Base-by-base conservation (phyloP, 2,888 invertebrate genomes). In the Itoplectis maculator region DNA sequence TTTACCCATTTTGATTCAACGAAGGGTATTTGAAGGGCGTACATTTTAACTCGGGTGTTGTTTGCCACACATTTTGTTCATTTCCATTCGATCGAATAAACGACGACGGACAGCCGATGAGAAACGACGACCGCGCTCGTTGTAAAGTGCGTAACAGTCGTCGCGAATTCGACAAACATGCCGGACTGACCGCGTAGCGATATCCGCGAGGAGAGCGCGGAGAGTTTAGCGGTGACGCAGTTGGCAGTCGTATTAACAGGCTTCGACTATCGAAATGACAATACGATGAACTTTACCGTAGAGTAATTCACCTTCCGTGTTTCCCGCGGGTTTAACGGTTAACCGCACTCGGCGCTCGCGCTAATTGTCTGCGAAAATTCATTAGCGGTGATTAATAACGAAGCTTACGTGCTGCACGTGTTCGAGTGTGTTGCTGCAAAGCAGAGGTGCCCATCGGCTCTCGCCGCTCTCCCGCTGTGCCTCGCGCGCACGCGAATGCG, bases 321-420 rank as follows among this genome's bases (percentile, higher is more conserved):
- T 77, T 63, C 59, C 65, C 5, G 29, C 54, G 78, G 83, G 76
- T 85, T 80, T 76, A 83, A 84, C 47, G 84, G 81, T 79, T 79
- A 77, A 76, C 79, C 79, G 68, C 83, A 85, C 81, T 83, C 82
- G 83, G 73, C 81, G 84, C 79, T n/a, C n/a, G 77, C 81, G 83
- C 84, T 86, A 84, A 87, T 87, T 82, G 84, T 85, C 84, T 76
- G 72, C 80, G 77, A 79, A 86, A 85, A 87, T 87, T 86, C 86
- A 87, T 83, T 82, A 86, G 83, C 76, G 84, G 82, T 82, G 84
- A 87, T 84, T 85, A 84, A 84, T 82, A 84, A 75, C 79, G 79
- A 73, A 74, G 82, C 78, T 74, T 81, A 54, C 20, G 2, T 49
- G 2, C 37, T 20, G 29, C 40, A 8, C 37, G 23, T 8, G 0